These are phyloP conservation scores for Sinodicranocentrus sp. DNA, from an alignment of 2,888 invertebrate species.

Conservation along the genomic window DNA sequence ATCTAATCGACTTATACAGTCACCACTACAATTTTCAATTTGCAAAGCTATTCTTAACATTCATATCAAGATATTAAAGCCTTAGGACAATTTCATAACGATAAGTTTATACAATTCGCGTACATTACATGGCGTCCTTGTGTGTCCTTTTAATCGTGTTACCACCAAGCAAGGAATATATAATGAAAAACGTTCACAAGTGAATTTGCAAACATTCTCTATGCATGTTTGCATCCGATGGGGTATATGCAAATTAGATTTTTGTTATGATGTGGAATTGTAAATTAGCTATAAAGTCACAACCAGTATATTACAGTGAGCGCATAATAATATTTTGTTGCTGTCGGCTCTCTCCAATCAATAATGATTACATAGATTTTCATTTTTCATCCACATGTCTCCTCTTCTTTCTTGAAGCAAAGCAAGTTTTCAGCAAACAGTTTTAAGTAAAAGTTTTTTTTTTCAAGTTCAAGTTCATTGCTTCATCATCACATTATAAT, in stretches of 20 bases:
- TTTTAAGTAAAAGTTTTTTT: slow-evolving; percentile 31
- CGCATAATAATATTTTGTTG: not conserved
- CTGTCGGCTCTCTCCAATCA: slow-evolving; percentile 59
- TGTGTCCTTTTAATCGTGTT: slow-evolving; percentile 43
- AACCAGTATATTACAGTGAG: slow-evolving; percentile 21
- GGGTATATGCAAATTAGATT: slow-evolving; percentile 1
- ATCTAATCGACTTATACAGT: no score
- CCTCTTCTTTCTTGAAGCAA: slow-evolving; percentile 31
- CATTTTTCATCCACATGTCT: not conserved
- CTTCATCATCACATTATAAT: not conserved
- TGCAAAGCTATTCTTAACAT: not conserved
- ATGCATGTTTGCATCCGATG: not conserved
- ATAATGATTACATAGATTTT: slow-evolving; percentile 32
- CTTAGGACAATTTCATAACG: not conserved
- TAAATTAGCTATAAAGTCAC: not conserved
- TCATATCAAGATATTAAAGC: no score
- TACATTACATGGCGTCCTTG: slow-evolving; percentile 49
- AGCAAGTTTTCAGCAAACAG: slow-evolving; percentile 44
- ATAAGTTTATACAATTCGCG: not conserved
- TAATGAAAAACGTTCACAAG: not conserved
- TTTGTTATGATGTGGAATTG: not conserved
- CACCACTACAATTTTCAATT: slow-evolving; percentile 1
- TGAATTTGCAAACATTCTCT: not conserved
- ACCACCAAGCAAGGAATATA: not conserved
- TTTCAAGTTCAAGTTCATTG: slow-evolving; percentile 40